Evolutionary conservation across 2,888 invertebrate species (phyloP).

Genomic region (Anticlea derivata): DNA sequence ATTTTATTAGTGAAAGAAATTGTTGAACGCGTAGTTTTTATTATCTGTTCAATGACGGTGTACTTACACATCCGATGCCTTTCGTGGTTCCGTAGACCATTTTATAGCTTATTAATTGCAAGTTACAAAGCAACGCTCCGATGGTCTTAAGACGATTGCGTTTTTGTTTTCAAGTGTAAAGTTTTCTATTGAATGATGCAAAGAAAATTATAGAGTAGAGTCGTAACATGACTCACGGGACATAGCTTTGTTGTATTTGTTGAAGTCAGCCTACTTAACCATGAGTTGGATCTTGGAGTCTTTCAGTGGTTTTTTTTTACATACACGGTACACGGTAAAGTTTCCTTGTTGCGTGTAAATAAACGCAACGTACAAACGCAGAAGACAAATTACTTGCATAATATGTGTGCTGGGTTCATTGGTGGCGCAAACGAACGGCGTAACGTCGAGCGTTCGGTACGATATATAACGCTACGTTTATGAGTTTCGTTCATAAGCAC

Average conservation of each 20-base stretch:
- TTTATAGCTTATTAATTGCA: slow-evolving; percentile 67
- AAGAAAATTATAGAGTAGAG: slow-evolving; percentile 4
- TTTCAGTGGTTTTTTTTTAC: too few species aligned
- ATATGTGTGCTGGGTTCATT: too few species aligned
- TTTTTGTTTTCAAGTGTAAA: slow-evolving; percentile 22
- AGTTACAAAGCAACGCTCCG: slow-evolving; percentile 54
- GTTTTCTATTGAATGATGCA: slow-evolving; percentile 7
- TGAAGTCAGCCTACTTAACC: background rate
- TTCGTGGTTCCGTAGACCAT: slow-evolving; percentile 40
- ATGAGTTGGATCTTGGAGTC: background rate
- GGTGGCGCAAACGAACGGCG: too few species aligned
- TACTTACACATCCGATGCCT: slow-evolving; percentile 18
- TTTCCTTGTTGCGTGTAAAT: too few species aligned
- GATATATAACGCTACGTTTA: too few species aligned
- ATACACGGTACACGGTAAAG: too few species aligned
- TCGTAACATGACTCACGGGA: background rate
- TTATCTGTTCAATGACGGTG: slow-evolving; percentile 43
- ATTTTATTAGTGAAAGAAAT: slow-evolving; percentile 36
- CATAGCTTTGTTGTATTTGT: background rate
- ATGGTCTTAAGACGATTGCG: slow-evolving; percentile 36
- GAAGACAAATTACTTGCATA: too few species aligned
- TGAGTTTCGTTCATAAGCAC: too few species aligned
- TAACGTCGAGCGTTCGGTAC: too few species aligned
- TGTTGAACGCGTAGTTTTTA: slow-evolving; percentile 40
- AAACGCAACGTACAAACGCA: too few species aligned